Evolutionary conservation across 2,888 invertebrate genomes (phyloP), one percentile per base, ranked within the genome.

Genomic region (Sphaeridia pumilis): DNA sequence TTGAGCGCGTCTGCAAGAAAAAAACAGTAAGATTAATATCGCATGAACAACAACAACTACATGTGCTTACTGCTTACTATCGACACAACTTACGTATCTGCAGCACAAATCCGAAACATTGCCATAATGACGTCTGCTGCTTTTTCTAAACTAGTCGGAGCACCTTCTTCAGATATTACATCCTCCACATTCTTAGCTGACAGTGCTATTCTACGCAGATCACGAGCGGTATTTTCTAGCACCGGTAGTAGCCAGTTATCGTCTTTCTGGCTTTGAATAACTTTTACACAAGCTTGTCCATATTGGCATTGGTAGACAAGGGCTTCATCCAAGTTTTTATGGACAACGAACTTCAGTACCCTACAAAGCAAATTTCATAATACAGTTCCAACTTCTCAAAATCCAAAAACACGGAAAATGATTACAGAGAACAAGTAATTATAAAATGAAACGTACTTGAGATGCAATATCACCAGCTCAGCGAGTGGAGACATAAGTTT

Each of bases 201-300:
- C 57, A 84, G 80, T 1, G 87, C 87, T 50, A 88, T 75, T n/a
- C 84, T 75, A 50, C 97, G 74, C 36, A 98, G 74, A 71, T 98
- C 97, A 17, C 90, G 75, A 66, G 92, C 90, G 14, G 88, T 79
- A 0, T 81, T 78, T 67, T 88, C 89, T 84, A 97, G 87, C 7
- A 97, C 78, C 0, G 92, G 87, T n/a, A 98, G 72, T 63, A 85
- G 83, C 97, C 97, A 98, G 70, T 97, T 97, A 66, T 92, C 92
- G 64, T 95, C 95, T 65, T 88, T 90, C 64, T 87, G 83, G 31
- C 79, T 74, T 70, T 92, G 89, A 45, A 97, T 74, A 50, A 90
- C 76, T 69, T 86, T 87, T 0, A 83, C 83, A 43, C 92, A 81
- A 1, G 79, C 75, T 62, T 86, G 84, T 0, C 87, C 83, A 63